Evolutionary conservation across 2,113 vertebrate genomes (phyloP).

Genomic region (Salvelinus fontinalis): DNA sequence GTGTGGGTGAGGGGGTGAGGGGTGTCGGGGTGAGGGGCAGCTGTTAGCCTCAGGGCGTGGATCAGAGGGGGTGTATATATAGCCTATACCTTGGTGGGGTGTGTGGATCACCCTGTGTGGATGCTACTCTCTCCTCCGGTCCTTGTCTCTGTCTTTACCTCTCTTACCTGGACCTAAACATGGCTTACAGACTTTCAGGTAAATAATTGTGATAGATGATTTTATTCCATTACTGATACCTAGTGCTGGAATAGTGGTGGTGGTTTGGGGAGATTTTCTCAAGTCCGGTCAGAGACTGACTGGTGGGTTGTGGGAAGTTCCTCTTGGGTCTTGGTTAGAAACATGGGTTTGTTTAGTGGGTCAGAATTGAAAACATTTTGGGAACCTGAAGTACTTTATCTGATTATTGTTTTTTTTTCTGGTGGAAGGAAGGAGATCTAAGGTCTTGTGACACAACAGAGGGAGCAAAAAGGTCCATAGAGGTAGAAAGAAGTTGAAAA

Average conservation of each 20-base stretch:
- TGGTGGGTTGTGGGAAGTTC: neutral
- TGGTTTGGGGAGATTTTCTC: neutral
- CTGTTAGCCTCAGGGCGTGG: conserved; percentile 68
- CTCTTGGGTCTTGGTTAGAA: neutral
- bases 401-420: neutral
- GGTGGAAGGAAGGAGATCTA: neutral
- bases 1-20: conserved; percentile 5
- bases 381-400: neutral
- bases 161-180: conserved; percentile 58
- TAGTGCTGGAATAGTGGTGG: neutral
- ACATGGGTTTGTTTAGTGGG: neutral
- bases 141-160: conserved; percentile 15
- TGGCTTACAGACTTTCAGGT: conserved; percentile 95
- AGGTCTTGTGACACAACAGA: no score
- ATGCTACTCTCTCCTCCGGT: conserved; percentile 54
- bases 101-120: conserved; percentile 66
- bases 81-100: conserved; percentile 62
- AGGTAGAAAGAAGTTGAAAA: no score
- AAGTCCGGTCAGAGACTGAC: neutral
- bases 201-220: conserved; percentile 41
- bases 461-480: no score
- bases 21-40: no score
- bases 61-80: conserved; percentile 79
- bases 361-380: no score
- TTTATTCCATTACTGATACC: neutral